Percentiles rank a stretch among this genome's conserved stretches.
These are phyloP conservation scores for Aldrovandia affinis DNA, from an alignment of 2,797 vertebrate species.

Conservation along the genomic window DNA sequence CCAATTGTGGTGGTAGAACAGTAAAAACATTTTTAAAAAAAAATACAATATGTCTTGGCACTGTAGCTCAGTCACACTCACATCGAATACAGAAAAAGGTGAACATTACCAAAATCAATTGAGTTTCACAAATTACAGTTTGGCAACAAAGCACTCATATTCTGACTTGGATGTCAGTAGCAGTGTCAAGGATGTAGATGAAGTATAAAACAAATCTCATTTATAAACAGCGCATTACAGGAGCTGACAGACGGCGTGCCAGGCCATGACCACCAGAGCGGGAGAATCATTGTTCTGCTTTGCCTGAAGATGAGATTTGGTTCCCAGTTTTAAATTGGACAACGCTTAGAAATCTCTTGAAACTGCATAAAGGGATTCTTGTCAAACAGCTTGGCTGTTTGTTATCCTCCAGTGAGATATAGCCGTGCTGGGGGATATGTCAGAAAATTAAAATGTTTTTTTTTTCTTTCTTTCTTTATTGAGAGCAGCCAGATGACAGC, in stretches of 20 bases:
- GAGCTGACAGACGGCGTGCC: slow-evolving; percentile 40
- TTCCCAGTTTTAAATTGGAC: slow-evolving; percentile 18
- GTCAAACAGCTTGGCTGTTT: slow-evolving; percentile 22
- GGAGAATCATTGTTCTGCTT: slow-evolving; percentile 60
- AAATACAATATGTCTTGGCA: neutral
- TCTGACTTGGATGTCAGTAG: slow-evolving; percentile 54
- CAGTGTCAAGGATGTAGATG: slow-evolving; percentile 59
- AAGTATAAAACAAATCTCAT: slow-evolving; percentile 60
- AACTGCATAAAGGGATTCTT: slow-evolving; percentile 19
- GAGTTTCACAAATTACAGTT: neutral
- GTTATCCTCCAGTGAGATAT: neutral
- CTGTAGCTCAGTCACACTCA: neutral
- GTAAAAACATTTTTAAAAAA: neutral
- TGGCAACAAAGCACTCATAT: neutral
- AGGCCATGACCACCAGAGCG: slow-evolving; percentile 54
- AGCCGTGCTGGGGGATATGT: neutral
- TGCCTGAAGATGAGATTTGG: slow-evolving; percentile 51
- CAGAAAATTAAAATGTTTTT: neutral
- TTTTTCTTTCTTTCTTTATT: neutral
- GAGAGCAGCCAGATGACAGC: neutral
- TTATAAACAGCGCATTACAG: slow-evolving; percentile 59
- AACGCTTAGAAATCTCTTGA: slow-evolving; percentile 27
- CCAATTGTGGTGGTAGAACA: neutral
- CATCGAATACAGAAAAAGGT: neutral
- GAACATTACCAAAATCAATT: neutral